phyloP scores from a whole-genome alignment of 1,140 invertebrate genomes.

The Drosophila melanogaster region DNA sequence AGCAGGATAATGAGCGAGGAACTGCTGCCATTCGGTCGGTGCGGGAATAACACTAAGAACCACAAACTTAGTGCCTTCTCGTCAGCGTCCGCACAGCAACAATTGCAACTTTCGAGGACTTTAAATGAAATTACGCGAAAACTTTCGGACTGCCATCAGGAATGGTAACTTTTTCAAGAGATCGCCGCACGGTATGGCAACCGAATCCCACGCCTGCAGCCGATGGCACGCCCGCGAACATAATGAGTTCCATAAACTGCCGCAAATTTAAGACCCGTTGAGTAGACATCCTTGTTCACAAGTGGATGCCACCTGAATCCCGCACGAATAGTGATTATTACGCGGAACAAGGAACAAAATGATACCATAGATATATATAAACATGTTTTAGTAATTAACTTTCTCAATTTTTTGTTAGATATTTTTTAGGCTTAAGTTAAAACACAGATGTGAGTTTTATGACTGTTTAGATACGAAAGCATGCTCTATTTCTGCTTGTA shows the following conservation, averaged over 20 bases:
- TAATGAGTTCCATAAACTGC: slow-evolving; percentile 82
- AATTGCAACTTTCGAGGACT: slow-evolving; percentile 81
- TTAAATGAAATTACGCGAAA: slow-evolving; percentile 82
- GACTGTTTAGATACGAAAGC: no score
- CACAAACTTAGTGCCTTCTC: slow-evolving; percentile 54
- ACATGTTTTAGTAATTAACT: background rate
- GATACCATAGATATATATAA: background rate
- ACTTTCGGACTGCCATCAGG: slow-evolving; percentile 55
- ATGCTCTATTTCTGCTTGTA: background rate
- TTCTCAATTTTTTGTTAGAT: no score
- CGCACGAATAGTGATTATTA: background rate
- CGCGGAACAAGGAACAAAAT: background rate
- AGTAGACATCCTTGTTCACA: slow-evolving; percentile 16
- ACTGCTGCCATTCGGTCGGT: slow-evolving; percentile 38
- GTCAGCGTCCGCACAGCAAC: slow-evolving; percentile 31
- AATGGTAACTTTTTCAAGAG: slow-evolving; percentile 71
- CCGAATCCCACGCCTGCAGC: slow-evolving; percentile 39
- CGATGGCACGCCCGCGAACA: slow-evolving; percentile 59
- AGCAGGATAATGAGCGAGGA: slow-evolving; percentile 68
- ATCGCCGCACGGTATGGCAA: slow-evolving; percentile 29
- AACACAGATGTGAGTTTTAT: no score
- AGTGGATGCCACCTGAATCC: slow-evolving; percentile 16
- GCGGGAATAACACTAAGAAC: slow-evolving; percentile 23
- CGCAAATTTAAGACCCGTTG: slow-evolving; percentile 74
- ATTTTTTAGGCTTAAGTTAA: no score